Base-by-base conservation (phyloP, 2,888 invertebrate species). In the Scaptomyza tumidula region DNA sequence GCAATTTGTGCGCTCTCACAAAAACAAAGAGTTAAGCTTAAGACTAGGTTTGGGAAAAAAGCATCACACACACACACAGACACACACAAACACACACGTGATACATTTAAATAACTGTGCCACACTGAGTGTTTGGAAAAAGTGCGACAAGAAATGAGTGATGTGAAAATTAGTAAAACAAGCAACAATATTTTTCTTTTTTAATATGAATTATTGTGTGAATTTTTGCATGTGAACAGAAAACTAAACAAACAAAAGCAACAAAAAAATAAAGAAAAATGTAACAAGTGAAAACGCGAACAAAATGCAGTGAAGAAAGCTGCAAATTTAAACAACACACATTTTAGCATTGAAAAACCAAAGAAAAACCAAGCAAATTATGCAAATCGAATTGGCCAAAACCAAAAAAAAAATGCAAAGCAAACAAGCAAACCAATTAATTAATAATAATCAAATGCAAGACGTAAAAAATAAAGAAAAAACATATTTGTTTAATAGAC, bases 181-280 rank as follows among this genome's bases (percentile, higher is more conserved):
- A 60, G 75, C 79, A 86, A 64, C 69, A 73, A 75, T 65, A 75
- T 33, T 33, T 33, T 33, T 77, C 62, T 80, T 71, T 70, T 78
- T 1, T 24, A 24, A 24, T 77, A 71, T 81, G 85, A 86, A 67
- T 78, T 84, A 80, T 73, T 79, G 83, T 83, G 83, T 84, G 86
- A 86, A 84, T 77, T 86, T 84, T 83, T 86, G 81, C 86, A 86
- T 86, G 87, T 86, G 85, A 87, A 82, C 73, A 78, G 80, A 76
- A 76, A 83, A 78, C 39, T 52, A 49, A 50, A 35, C 35, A 49
- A 50, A 50, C 50, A 50, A 50, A 50, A 33, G 29, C 37, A 55
- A 41, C 43, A 70, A 50, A 43, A 57, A 44, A 55, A 41, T 37
- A 58, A 43, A 45, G 64, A 50, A 41, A 62, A 44, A 35, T 19